Conservation (phyloP, 2,797 vertebrate genomes). For the Staurois parvus region DNA sequence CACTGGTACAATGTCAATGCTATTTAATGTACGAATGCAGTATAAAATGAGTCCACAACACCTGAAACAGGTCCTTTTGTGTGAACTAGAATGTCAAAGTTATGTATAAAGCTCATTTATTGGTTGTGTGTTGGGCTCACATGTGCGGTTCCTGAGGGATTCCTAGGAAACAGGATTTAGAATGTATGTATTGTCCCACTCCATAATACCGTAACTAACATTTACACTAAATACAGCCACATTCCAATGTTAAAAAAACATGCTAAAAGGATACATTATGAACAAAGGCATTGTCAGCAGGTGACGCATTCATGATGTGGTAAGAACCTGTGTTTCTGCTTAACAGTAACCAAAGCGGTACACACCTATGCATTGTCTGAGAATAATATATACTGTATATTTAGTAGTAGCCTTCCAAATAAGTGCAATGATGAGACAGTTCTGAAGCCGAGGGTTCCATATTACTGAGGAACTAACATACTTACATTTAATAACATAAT, state of each 20-base stretch:
- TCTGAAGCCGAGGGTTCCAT: neutral
- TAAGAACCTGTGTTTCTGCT: neutral
- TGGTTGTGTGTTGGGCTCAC: neutral
- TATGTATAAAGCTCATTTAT: neutral
- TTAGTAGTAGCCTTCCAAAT: neutral
- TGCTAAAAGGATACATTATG: neutral
- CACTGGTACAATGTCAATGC: too few relatives aligned
- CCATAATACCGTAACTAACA: neutral
- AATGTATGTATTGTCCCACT: neutral
- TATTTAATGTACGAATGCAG: too few relatives aligned
- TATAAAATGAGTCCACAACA: too few relatives aligned
- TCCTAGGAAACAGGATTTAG: neutral
- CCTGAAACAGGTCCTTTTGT: too few relatives aligned
- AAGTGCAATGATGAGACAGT: neutral
- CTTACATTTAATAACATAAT: neutral
- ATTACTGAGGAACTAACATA: neutral
- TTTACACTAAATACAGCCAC: slow-evolving; percentile 25
- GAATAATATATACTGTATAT: neutral
- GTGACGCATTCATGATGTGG: neutral
- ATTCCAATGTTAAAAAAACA: slow-evolving; percentile 21
- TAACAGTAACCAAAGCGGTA: slow-evolving; percentile 17
- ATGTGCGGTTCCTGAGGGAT: slow-evolving; percentile 6
- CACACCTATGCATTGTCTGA: neutral
- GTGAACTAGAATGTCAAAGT: too few relatives aligned
- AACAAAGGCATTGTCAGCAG: neutral